Base-by-base conservation (phyloP, 2,113 vertebrate genomes). In the Apaloderma vittatum region DNA sequence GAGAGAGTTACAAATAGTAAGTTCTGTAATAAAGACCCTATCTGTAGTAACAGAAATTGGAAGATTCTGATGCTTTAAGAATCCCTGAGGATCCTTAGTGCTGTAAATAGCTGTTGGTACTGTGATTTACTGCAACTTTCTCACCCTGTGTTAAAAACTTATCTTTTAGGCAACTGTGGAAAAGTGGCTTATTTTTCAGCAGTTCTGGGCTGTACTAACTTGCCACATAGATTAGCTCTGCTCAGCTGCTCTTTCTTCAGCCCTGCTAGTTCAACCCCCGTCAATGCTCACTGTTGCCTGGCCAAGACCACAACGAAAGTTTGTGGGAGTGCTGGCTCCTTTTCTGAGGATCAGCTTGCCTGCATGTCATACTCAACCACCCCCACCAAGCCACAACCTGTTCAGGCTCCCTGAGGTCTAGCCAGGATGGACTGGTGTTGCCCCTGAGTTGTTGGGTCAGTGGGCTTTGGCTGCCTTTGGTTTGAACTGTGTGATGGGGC, bases 401-500 rank as follows among this genome's bases (percentile, higher is more conserved):
- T 29, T 23, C 51, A 54, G 51, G 26, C 9, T 72, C 24, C 54
- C 40, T 75, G 87, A 32, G 22, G 34, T 32, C 49, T 40, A 84
- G 55, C 17, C 34, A 1, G 1, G 11, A 2, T 0, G 3, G 15
- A 7, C 11, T 57, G 49, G 11, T 34, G 54, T 48, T 87, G 26
- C 7, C 49, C 22, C n/a, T 29, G 32, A 18, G 15, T 27, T 0
- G 0, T 1, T 58, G 79, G 20, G 21, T 40, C 34, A 55, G 32
- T 15, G 48, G 19, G 12, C 0, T 0, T 3, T 32, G 40, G 3
- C 34, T 80, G 17, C 29, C 49, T 66, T 65, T 0, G 0, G 4
- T 40, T 37, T 62, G 77, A 51, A 36, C n/a, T 66, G 8, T 8
- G 34, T 65, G 12, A 8, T 11, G 30, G 52, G 45, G 2, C 78